phyloP scores from a whole-genome alignment of 2,797 vertebrate species.

The Chromis chromis region DNA sequence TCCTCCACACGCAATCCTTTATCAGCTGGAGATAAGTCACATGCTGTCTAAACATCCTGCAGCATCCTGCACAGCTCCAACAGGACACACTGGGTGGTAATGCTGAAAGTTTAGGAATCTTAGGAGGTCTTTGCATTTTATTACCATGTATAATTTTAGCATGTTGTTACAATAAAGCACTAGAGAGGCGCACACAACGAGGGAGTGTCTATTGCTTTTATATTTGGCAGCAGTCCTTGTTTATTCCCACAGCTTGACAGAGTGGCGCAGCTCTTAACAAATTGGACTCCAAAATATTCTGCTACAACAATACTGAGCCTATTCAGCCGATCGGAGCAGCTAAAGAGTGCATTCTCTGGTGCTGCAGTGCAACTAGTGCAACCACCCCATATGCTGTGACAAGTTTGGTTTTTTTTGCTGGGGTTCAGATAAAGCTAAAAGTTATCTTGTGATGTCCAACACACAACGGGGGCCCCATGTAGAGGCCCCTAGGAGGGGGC shows the following conservation, averaged over 20 bases:
- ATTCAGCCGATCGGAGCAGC: slow-evolving; percentile 35
- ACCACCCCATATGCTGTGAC: not conserved
- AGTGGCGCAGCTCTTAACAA: slow-evolving; percentile 34
- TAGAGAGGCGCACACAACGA: not conserved
- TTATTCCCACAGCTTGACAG: slow-evolving; percentile 23
- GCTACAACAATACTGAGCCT: slow-evolving; percentile 47
- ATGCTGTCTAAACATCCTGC: slow-evolving; percentile 48
- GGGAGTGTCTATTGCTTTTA: slow-evolving; percentile 28
- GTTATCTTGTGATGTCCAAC: slow-evolving; percentile 30
- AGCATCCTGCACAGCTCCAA: slow-evolving; percentile 23
- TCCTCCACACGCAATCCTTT: slow-evolving; percentile 8
- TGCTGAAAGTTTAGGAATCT: slow-evolving; percentile 13
- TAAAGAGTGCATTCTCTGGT: slow-evolving; percentile 34
- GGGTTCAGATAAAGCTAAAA: slow-evolving; percentile 36
- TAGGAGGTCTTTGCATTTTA: slow-evolving; percentile 26
- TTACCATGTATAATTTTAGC: slow-evolving; percentile 25
- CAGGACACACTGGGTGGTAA: slow-evolving; percentile 8
- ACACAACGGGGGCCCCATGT: not conserved
- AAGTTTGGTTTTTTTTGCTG: slow-evolving; percentile 35
- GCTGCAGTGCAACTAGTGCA: slow-evolving; percentile 11
- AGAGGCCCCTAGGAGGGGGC: not conserved
- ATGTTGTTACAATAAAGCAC: slow-evolving; percentile 28
- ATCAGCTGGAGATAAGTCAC: slow-evolving; percentile 33
- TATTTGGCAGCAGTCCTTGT: slow-evolving; percentile 31
- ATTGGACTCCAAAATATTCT: slow-evolving; percentile 40